Base-by-base conservation (phyloP, 2,113 vertebrate genomes). In the Cinclus mexicanus region DNA sequence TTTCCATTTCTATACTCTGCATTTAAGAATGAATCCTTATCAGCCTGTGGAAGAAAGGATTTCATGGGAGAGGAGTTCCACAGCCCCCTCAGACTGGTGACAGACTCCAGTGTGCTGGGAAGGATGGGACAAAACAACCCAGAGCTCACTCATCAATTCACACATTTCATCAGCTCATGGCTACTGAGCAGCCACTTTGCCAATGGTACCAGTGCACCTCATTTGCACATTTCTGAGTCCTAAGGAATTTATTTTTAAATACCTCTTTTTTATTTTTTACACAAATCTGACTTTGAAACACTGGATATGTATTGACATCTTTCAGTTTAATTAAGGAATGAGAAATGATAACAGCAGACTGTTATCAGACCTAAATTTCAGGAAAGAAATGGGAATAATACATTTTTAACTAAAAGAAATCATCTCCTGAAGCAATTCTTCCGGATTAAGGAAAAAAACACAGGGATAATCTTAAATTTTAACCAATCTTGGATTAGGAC, bases 11-110 rank as follows among this genome's bases (percentile, higher is more conserved):
- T 76, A 49, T 64, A 26, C 33, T 89, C 55, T 82, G 65, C 92
- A 60, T 83, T 97, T 96, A 88, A 96, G 88, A 96, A 95, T 96
- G 59, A 91, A 95, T 85, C 93, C 56, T 82, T 64, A 83, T 74
- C 69, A 92, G 85, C n/a, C 52, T 52, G 35, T 81, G 83, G 68
- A 79, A 89, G 42, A 78, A 63, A 79, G 59, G 31, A 7, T 65
- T 89, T 83, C 35, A 67, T 83, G 70, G 69, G 44, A 31, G 52
- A 47, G 61, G 80, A 55, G 52, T 55, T 87, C 61, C 63, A 80
- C 70, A 90, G 88, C 60, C 75, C 82, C 84, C 84, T 87, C 76
- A 63, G 53, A 84, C 60, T 17, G 41, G 50, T 35, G 91, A 63
- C 33, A 3, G 15, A 70, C 35, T 52, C 76, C 83, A 87, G 26